Conservation (phyloP, 2,888 invertebrate species). For the Philopedon plagiatum region DNA sequence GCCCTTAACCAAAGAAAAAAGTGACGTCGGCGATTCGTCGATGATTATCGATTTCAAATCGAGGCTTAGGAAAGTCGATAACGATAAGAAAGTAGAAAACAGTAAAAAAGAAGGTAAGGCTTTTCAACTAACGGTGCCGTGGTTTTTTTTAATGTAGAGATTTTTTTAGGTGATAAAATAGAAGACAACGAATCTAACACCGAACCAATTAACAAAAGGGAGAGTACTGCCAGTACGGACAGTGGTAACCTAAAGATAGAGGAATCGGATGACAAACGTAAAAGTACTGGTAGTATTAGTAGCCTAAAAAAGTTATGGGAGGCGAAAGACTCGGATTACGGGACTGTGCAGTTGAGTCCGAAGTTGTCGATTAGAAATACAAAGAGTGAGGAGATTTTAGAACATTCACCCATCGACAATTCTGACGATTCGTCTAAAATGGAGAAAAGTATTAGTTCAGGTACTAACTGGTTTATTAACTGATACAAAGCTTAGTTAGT, state of each 20-base stretch:
- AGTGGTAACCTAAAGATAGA: constrained; percentile 66
- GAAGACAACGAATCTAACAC: constrained; percentile 58
- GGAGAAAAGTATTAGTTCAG: constrained; percentile 48
- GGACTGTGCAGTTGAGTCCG: constrained; percentile 76
- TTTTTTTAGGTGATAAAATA: constrained; percentile 60
- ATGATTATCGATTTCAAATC: constrained; percentile 89
- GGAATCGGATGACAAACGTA: constrained; percentile 81
- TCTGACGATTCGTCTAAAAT: constrained; percentile 65
- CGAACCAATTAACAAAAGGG: constrained; percentile 66
- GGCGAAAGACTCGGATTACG: constrained; percentile 76
- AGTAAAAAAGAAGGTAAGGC: constrained; percentile 39
- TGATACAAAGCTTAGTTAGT: too few species aligned
- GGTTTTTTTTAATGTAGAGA: too few species aligned
- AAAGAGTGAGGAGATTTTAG: constrained; percentile 67
- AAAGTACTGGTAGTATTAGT: constrained; percentile 93
- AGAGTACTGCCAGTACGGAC: constrained; percentile 68
- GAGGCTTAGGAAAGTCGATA: constrained; percentile 85
- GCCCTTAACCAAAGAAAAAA: constrained; percentile 66
- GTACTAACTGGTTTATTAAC: too few species aligned
- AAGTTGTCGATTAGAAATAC: constrained; percentile 74
- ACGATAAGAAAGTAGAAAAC: constrained; percentile 63
- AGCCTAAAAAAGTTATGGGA: constrained; percentile 95
- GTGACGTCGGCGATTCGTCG: constrained; percentile 30
- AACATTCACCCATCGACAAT: constrained; percentile 65
- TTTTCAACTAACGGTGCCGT: background rate